Evolutionary conservation across 1,140 invertebrate genomes (phyloP), one percentile per base, ranked within the genome.

Genomic region (Lucilia cuprina): DNA sequence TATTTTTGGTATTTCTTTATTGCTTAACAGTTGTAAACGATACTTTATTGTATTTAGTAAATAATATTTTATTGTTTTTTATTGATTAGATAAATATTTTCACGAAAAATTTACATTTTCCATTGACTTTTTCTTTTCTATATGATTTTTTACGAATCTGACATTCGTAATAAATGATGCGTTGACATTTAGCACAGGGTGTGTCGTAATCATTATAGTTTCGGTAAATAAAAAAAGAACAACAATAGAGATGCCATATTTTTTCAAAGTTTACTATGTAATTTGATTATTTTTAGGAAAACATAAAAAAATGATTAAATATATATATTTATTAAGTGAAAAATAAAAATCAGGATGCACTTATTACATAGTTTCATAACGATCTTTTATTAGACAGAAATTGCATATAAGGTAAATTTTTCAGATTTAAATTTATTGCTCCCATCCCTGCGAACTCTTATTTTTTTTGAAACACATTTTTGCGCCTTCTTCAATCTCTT

Each of bases 71-170:
- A 17, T 55, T 41, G 5, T 34, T 41, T 41, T n/a, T 78, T 41
- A 35, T 17, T 34, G 30, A 78, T 87, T 87, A 87, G 87, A 82
- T 89, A 89, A 89, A 87, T 84, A 55, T 82, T 70, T 70, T 70
- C 13, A n/a, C 9, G n/a, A 70, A 19, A 70, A 70, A 70, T 70
- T 70, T 21, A 70, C 65, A 21, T 70, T 21, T 70, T 70, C 10
- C n/a, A 8, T 70, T 4, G 8, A 70, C 50, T 70, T 21, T 70
- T 70, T 60, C n/a, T 60, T 7, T 70, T 25, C 7, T 70, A 21
- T 8, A 5, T 19, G 8, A 21, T 2, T 7, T 25, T 70, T 70
- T 70, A 19, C 12, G 7, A 7, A 12, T 70, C 19, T 70, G 65
- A 25, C 65, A 70, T 70, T 70, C 65, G 65, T 70, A 70, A 70